phyloP scores from a whole-genome alignment of 2,888 invertebrate species.

The Lamellibrachia columna region DNA sequence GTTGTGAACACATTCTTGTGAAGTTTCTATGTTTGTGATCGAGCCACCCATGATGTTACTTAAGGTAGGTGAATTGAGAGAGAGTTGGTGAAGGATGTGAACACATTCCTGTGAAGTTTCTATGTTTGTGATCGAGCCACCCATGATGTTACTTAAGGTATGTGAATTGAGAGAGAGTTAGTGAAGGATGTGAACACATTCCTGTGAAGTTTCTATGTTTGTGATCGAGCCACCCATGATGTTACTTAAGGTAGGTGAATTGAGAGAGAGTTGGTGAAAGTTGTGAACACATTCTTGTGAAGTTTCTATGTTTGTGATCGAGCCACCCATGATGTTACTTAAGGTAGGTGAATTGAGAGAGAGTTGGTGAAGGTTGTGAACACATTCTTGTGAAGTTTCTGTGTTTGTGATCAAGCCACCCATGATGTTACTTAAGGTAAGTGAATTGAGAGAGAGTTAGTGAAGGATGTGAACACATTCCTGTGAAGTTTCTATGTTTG shows the following conservation, averaged over 20 bases:
- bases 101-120: background rate
- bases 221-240: too few relatives aligned
- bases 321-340: background rate
- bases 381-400: background rate
- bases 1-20: background rate
- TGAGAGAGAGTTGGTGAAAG: too few relatives aligned
- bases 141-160: background rate
- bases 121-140: background rate
- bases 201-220: background rate
- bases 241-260: too few relatives aligned
- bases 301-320: background rate
- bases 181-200: background rate
- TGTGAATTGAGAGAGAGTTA: background rate
- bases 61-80: too few relatives aligned
- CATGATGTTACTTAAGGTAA: too few relatives aligned
- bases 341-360: background rate
- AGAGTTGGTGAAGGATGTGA: too few relatives aligned
- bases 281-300: background rate
- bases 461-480: too few relatives aligned
- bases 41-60: too few relatives aligned
- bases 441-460: too few relatives aligned
- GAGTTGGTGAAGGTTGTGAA: background rate
- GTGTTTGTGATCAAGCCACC: too few relatives aligned
- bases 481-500: background rate
- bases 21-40: too few relatives aligned